These are phyloP conservation scores for Apis cerana DNA, from an alignment of 1,140 invertebrate genomes.

Conservation along the genomic window DNA sequence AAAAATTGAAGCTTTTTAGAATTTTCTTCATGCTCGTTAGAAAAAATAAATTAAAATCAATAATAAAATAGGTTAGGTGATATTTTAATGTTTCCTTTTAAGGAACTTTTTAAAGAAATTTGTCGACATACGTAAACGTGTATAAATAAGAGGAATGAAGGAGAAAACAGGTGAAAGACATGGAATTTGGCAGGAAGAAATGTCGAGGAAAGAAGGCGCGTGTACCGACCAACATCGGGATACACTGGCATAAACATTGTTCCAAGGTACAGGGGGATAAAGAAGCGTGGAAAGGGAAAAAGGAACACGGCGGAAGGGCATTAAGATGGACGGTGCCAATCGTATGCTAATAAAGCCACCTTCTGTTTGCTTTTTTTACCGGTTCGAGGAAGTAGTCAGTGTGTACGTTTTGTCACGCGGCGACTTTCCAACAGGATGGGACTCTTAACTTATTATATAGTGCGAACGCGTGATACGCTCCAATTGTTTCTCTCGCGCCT, in stretches of 20 bases:
- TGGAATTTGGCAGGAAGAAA: constrained; percentile 37
- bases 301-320: constrained; percentile 61
- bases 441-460: too few species aligned
- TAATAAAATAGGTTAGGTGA: too few species aligned
- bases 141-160: neutral
- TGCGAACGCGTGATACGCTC: neutral
- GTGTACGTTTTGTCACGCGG: constrained; percentile 62
- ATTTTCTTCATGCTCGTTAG: too few species aligned
- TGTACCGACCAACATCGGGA: constrained; percentile 72
- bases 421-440: neutral
- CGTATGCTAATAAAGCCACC: constrained; percentile 78
- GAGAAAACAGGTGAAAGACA: constrained; percentile 2
- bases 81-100: too few species aligned
- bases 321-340: constrained; percentile 80
- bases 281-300: constrained; percentile 42
- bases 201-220: constrained; percentile 66
- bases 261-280: constrained; percentile 70
- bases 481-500: neutral
- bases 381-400: constrained; percentile 62
- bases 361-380: constrained; percentile 75
- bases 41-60: too few species aligned
- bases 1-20: too few species aligned
- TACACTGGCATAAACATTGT: constrained; percentile 79
- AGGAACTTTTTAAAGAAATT: too few species aligned
- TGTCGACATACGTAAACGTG: too few species aligned